Conservation (phyloP, 2,113 vertebrate genomes). For the Centropus bengalensis region DNA sequence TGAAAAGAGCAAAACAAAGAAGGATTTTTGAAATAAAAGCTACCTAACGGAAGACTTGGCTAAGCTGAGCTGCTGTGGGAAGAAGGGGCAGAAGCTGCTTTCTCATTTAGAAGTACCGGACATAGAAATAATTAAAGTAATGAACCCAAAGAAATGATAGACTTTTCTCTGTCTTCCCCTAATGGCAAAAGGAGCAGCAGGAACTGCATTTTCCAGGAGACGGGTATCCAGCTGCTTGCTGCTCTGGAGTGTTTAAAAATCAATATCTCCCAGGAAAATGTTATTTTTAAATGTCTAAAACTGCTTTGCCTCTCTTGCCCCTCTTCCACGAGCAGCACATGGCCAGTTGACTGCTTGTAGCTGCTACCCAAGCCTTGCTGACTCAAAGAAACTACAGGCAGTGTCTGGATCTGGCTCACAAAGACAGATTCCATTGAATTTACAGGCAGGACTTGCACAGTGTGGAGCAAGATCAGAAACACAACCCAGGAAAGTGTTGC, state of each 20-base stretch:
- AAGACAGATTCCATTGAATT: background rate
- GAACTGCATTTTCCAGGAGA: background rate
- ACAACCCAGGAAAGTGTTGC: fast-evolving
- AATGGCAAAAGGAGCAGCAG: background rate
- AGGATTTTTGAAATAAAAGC: background rate
- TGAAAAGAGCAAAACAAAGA: background rate
- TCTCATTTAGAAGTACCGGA: background rate
- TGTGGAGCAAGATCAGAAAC: background rate
- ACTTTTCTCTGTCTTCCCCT: background rate
- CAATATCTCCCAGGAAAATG: background rate
- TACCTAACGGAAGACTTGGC: background rate
- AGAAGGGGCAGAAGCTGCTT: background rate
- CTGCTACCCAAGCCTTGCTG: background rate
- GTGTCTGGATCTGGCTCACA: background rate
- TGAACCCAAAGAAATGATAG: background rate
- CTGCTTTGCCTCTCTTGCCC: background rate
- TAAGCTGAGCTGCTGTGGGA: background rate
- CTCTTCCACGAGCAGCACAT: background rate
- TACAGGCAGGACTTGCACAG: background rate
- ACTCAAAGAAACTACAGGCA: background rate
- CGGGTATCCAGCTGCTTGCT: background rate
- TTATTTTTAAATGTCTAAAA: background rate
- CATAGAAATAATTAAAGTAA: background rate
- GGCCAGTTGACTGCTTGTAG: background rate
- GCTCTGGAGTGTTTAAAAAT: background rate